Evolutionary conservation across 2,113 vertebrate species (phyloP), one percentile per base, ranked within the genome.

Genomic region (Myrmophylax atrothorax): DNA sequence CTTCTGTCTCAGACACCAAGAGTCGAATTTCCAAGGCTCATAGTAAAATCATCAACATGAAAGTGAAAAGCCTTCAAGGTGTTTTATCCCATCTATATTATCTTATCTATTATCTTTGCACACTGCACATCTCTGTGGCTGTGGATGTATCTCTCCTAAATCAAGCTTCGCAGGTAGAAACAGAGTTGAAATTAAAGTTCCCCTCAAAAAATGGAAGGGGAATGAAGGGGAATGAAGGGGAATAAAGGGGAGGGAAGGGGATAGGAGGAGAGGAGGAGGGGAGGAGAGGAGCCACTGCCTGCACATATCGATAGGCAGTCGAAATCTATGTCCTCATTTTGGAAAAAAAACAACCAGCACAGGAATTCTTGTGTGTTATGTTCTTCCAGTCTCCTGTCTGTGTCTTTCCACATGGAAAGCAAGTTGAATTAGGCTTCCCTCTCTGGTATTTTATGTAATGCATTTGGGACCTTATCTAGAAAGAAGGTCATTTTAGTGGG

Each of bases 51-150:
- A 75, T 82, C 66, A 89, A 59, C 62, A 77, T 87, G 70, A 82
- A 91, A 85, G 50, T 31, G 74, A 95, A 97, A 95, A 84, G 67
- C 40, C 50, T 95, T 90, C 38, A 70, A 78, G 53, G 44, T 92
- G 75, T 86, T 82, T 93, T 67, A 72, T 60, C 29, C 28, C 18
- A 26, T 67, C 44, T 85, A 20, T 80, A 68, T 79, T 63, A 17
- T 72, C 47, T 79, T 73, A 64, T 38, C 38, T 12, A 9, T 69
- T 56, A 47, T 63, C 33, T 93, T 72, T 83, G 22, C 19, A 25
- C 12, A 53, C 5, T 28, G 31, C 18, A 24, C 9, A 52, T 74
- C 47, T 74, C 31, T 72, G 2, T 75, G 49, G 10, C 17, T 91
- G 35, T 46, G 12, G 35, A 14, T 35, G 24, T 53, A 50, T 56